Conservation (phyloP, 2,113 vertebrate species). For the Diphyllodes magnificus region DNA sequence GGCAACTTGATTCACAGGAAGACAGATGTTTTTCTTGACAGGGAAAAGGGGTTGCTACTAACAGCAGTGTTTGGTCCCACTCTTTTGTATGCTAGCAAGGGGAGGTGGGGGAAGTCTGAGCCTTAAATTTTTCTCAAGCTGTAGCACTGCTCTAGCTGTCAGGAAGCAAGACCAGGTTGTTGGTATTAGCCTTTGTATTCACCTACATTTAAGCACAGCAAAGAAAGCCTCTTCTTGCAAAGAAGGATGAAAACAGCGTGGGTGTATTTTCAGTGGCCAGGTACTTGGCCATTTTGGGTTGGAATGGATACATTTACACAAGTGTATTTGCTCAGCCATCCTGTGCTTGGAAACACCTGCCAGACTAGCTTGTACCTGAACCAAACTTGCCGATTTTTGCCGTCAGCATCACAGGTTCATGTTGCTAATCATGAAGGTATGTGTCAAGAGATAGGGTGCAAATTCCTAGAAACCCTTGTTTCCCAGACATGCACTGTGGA, state of each 20-base stretch:
- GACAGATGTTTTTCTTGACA: not conserved
- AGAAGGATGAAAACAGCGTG: fast-evolving
- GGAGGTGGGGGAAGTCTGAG: not conserved
- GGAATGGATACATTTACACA: not conserved
- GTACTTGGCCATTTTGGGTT: not conserved
- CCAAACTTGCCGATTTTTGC: not conserved
- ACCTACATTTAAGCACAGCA: not conserved
- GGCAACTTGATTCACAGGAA: not conserved
- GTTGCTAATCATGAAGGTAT: not conserved
- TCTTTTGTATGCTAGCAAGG: not conserved
- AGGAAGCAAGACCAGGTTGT: not conserved
- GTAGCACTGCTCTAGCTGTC: not conserved
- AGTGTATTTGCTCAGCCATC: not conserved
- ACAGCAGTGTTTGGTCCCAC: not conserved
- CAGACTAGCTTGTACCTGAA: not conserved
- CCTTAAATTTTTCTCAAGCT: not conserved
- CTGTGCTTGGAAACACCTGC: not conserved
- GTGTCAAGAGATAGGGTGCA: not conserved
- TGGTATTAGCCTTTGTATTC: not conserved
- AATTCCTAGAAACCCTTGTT: not conserved
- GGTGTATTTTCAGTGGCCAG: not conserved
- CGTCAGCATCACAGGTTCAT: not conserved
- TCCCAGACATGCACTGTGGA: not conserved
- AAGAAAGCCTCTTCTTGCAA: not conserved
- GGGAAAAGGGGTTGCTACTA: not conserved